These are phyloP conservation scores for Lepus europaeus DNA, from an alignment of 2,113 vertebrate species.

Conservation along the genomic window DNA sequence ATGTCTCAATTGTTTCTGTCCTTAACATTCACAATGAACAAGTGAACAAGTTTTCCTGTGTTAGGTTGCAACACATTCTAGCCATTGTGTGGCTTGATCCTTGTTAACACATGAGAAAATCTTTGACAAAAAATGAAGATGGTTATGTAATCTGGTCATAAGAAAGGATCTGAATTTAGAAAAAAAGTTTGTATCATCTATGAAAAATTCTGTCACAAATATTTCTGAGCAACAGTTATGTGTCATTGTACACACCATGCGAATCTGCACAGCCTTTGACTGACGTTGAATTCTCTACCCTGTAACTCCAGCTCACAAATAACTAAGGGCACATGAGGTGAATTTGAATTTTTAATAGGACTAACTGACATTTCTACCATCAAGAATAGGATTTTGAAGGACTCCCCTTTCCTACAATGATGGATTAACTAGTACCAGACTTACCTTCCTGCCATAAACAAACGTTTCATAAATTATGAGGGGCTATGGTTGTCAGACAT, in stretches of 20 bases:
- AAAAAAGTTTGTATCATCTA: neutral
- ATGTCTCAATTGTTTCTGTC: neutral
- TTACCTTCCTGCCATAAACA: neutral
- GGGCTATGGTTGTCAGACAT: neutral
- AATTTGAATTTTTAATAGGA: neutral
- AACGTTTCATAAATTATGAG: neutral
- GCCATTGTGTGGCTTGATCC: neutral
- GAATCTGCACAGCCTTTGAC: neutral
- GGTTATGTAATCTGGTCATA: neutral
- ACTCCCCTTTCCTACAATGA: neutral
- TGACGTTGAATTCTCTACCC: neutral
- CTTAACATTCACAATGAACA: neutral
- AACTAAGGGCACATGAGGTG: neutral
- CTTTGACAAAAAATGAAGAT: neutral
- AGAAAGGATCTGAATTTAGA: neutral
- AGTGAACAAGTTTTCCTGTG: neutral
- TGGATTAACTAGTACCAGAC: neutral
- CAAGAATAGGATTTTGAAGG: neutral
- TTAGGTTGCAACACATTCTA: neutral
- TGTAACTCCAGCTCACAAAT: neutral
- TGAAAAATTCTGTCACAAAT: slow-evolving; percentile 5
- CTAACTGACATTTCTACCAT: neutral
- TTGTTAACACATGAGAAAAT: neutral
- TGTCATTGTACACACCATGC: neutral
- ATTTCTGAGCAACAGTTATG: neutral